These are phyloP conservation scores for Dynastes maya DNA, from an alignment of 2,888 invertebrate genomes.

Conservation along the genomic window DNA sequence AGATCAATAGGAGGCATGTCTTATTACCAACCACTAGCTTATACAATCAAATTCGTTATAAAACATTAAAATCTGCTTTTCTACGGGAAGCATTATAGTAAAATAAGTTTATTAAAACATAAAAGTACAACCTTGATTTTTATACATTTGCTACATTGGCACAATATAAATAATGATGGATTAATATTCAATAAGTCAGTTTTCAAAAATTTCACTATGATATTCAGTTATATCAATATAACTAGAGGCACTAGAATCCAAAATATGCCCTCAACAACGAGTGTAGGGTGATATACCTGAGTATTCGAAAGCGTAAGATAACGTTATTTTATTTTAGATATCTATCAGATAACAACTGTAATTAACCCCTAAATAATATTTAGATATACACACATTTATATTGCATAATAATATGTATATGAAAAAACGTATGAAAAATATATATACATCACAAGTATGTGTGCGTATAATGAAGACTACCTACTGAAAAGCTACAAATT, in stretches of 20 bases:
- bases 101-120: too few relatives aligned
- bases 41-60: too few relatives aligned
- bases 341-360: conserved; percentile 42
- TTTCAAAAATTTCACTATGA: conserved; percentile 27
- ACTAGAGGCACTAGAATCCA: conserved; percentile 39
- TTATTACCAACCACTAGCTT: too few relatives aligned
- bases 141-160: not conserved
- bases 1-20: too few relatives aligned
- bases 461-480: conserved; percentile 52
- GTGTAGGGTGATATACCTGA: conserved; percentile 42
- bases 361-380: conserved; percentile 46
- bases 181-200: not conserved
- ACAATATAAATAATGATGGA: not conserved
- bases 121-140: not conserved
- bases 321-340: conserved; percentile 24
- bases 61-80: too few relatives aligned
- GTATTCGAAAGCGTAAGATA: conserved; percentile 45
- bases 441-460: conserved; percentile 55
- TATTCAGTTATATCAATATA: conserved; percentile 31
- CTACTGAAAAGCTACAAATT: conserved; percentile 46
- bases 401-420: conserved; percentile 24
- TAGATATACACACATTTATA: conserved; percentile 19
- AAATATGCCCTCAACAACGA: conserved; percentile 32
- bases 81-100: too few relatives aligned
- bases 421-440: conserved; percentile 48